Evolutionary conservation across 2,888 invertebrate species (phyloP).

Genomic region (Mantis religiosa): DNA sequence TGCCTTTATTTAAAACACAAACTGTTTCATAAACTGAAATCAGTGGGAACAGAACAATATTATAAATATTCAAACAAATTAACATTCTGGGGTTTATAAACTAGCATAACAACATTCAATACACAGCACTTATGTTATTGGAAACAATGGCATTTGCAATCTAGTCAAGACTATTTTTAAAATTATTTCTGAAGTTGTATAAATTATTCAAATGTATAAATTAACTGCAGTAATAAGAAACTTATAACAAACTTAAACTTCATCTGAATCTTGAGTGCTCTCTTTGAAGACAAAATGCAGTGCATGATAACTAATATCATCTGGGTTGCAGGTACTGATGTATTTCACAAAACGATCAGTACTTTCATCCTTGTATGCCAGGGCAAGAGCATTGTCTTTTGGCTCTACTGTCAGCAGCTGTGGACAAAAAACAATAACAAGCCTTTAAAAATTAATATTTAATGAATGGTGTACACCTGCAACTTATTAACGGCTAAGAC

Average conservation of each 20-base stretch:
- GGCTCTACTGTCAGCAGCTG: slow-evolving; percentile 49
- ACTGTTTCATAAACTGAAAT: no score
- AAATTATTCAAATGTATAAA: not conserved
- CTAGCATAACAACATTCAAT: no score
- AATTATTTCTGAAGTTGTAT: not conserved
- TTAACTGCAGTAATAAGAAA: not conserved
- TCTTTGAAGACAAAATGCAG: not conserved
- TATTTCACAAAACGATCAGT: slow-evolving; percentile 50
- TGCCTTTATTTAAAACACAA: no score
- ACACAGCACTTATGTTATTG: no score
- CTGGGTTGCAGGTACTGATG: slow-evolving; percentile 34
- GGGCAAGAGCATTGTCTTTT: slow-evolving; percentile 45
- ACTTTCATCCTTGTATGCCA: slow-evolving; percentile 46
- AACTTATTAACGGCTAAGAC: no score
- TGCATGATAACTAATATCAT: not conserved
- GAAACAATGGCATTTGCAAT: no score
- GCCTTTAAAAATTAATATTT: no score
- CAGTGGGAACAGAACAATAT: no score
- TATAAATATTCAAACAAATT: no score
- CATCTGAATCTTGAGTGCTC: not conserved
- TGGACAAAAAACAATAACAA: slow-evolving; percentile 26
- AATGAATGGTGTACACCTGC: no score
- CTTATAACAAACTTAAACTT: not conserved
- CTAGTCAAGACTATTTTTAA: not conserved
- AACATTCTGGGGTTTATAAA: no score